These are phyloP conservation scores for Oxyteleia sp. DNA, from an alignment of 2,888 invertebrate species.

Conservation along the genomic window DNA sequence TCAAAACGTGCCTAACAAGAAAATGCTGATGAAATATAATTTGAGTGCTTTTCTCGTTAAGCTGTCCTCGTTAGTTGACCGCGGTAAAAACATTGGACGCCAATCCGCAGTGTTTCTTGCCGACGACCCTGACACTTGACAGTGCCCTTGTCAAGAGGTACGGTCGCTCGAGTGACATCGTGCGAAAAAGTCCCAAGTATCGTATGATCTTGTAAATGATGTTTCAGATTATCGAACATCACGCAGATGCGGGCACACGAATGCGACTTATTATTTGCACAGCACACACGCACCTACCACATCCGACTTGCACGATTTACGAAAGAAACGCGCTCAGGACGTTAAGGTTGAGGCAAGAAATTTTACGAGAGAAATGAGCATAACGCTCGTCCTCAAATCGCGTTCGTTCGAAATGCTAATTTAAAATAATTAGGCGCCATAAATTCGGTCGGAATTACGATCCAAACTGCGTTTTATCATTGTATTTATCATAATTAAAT, in stretches of 20 bases:
- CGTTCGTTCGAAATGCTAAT: constrained; percentile 40
- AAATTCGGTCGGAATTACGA: constrained; percentile 28
- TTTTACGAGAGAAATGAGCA: constrained; percentile 51
- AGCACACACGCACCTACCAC: constrained; percentile 15
- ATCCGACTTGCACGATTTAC: constrained; percentile 41
- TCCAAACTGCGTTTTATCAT: constrained; percentile 6
- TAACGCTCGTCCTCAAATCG: constrained; percentile 36
- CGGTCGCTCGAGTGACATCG: constrained; percentile 28
- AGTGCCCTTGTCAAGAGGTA: constrained; percentile 27
- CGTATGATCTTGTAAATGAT: constrained; percentile 61
- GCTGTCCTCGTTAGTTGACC: constrained; percentile 20
- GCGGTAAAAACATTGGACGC: constrained; percentile 12
- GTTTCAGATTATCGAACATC: constrained; percentile 65
- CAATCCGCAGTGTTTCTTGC: constrained; percentile 34
- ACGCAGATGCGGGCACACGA: constrained; percentile 62
- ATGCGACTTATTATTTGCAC: constrained; percentile 49
- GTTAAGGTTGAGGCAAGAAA: constrained; percentile 21
- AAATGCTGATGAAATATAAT: constrained; percentile 11
- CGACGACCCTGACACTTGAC: constrained; percentile 45
- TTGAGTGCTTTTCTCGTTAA: constrained; percentile 37
- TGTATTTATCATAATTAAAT: constrained; percentile 28
- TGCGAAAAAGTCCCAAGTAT: constrained; percentile 47
- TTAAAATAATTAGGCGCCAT: constrained; percentile 44
- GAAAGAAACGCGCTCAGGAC: constrained; percentile 24
- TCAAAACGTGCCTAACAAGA: not conserved